phyloP scores from a whole-genome alignment of 2,888 invertebrate species.

The Dynastes maya region DNA sequence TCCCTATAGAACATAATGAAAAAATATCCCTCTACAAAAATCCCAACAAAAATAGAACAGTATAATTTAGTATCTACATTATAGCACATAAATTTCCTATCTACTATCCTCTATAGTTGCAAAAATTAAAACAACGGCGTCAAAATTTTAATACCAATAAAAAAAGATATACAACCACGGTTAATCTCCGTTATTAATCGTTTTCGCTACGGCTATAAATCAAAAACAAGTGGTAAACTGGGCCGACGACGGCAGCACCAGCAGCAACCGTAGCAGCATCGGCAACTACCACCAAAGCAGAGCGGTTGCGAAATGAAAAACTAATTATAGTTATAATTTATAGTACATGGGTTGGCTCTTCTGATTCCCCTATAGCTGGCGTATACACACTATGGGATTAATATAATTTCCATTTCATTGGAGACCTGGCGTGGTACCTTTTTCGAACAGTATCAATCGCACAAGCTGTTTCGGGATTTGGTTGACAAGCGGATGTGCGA shows the following conservation, averaged over 20 bases:
- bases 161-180: constrained; percentile 35
- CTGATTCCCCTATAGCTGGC: background rate
- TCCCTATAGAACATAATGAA: too few species aligned
- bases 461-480: constrained; percentile 11
- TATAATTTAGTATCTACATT: background rate
- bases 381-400: background rate
- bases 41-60: background rate
- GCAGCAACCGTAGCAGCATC: background rate
- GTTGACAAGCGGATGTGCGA: constrained; percentile 7
- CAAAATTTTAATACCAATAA: constrained; percentile 34
- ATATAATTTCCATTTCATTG: constrained; percentile 24
- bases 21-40: background rate
- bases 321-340: constrained; percentile 44
- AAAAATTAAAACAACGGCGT: constrained; percentile 18
- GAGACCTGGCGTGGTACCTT: background rate
- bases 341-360: constrained; percentile 3
- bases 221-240: constrained; percentile 25
- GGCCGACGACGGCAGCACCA: background rate
- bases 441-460: constrained; percentile 5
- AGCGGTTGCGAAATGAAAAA: constrained; percentile 37
- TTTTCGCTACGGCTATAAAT: constrained; percentile 29
- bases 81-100: background rate
- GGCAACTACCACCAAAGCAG: background rate
- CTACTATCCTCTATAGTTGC: background rate
- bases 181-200: constrained; percentile 35